phyloP scores from a whole-genome alignment of 1,140 invertebrate species.

The Vanessa tameamea region DNA sequence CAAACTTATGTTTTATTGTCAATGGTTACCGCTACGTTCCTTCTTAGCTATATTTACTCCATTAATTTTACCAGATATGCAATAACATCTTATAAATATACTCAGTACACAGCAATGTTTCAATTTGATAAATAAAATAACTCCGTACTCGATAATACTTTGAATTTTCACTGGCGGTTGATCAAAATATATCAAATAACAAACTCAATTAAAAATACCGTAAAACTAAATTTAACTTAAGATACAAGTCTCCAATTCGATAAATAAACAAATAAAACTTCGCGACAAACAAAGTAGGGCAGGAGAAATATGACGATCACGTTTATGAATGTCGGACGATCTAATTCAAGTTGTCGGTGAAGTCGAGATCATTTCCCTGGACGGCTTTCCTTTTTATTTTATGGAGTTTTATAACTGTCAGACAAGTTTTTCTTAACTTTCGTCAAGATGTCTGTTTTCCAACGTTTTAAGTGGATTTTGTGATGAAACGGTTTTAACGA shows the following conservation, averaged over 20 bases:
- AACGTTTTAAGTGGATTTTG: constrained; percentile 39
- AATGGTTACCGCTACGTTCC: too few species aligned
- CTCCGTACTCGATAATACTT: neutral
- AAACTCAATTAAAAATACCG: neutral
- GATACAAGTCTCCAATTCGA: constrained; percentile 1
- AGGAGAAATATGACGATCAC: constrained; percentile 55
- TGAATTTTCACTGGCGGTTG: neutral
- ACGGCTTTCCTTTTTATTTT: constrained; percentile 58
- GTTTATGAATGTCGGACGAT: constrained; percentile 58
- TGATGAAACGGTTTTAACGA: constrained; percentile 27
- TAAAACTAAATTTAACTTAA: constrained; percentile 3
- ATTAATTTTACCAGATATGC: too few species aligned
- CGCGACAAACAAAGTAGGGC: constrained; percentile 27
- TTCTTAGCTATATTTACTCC: too few species aligned
- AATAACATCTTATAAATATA: too few species aligned
- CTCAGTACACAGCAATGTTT: too few species aligned
- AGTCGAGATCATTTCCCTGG: constrained; percentile 62
- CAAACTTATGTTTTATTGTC: too few species aligned
- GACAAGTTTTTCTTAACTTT: constrained; percentile 51
- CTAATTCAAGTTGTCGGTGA: constrained; percentile 63
- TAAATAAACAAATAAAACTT: constrained; percentile 35
- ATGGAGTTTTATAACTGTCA: constrained; percentile 51
- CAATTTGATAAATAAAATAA: too few species aligned
- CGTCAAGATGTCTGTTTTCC: constrained; percentile 45
- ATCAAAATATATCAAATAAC: neutral